phyloP scores from a whole-genome alignment of 1,140 invertebrate species.

The Drosophila truncata region DNA sequence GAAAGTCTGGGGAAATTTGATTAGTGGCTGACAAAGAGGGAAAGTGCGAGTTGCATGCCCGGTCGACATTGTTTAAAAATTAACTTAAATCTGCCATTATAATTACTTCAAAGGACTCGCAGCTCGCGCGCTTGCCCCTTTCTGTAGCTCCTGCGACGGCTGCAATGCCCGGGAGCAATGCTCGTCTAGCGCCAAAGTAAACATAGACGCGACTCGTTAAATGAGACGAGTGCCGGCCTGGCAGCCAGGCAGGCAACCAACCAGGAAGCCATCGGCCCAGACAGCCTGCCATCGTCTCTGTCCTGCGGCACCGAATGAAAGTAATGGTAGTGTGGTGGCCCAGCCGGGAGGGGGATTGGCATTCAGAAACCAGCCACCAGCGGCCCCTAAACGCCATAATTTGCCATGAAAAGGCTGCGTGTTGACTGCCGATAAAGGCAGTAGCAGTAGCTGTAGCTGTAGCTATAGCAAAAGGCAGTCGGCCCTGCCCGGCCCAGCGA shows the following conservation, averaged over 20 bases:
- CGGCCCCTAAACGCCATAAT: constrained; percentile 77
- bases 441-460: neutral
- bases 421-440: constrained; percentile 79
- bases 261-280: constrained; percentile 34
- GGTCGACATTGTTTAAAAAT: constrained; percentile 79
- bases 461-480: constrained; percentile 63
- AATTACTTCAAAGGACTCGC: constrained; percentile 77
- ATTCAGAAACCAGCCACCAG: constrained; percentile 3
- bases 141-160: constrained; percentile 25
- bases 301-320: constrained; percentile 54
- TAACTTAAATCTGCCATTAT: constrained; percentile 80
- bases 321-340: constrained; percentile 47
- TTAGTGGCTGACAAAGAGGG: constrained; percentile 54
- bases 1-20: constrained; percentile 60
- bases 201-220: constrained; percentile 81
- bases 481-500: constrained; percentile 4
- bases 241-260: constrained; percentile 33
- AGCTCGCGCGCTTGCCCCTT: constrained; percentile 50
- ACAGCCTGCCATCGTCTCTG: constrained; percentile 59
- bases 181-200: constrained; percentile 74
- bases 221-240: constrained; percentile 54
- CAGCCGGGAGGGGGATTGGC: neutral
- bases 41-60: constrained; percentile 50
- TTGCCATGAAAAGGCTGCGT: constrained; percentile 83
- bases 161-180: constrained; percentile 35